These are phyloP conservation scores for Cephus cinctus DNA, from an alignment of 1,140 invertebrate species.

Conservation along the genomic window DNA sequence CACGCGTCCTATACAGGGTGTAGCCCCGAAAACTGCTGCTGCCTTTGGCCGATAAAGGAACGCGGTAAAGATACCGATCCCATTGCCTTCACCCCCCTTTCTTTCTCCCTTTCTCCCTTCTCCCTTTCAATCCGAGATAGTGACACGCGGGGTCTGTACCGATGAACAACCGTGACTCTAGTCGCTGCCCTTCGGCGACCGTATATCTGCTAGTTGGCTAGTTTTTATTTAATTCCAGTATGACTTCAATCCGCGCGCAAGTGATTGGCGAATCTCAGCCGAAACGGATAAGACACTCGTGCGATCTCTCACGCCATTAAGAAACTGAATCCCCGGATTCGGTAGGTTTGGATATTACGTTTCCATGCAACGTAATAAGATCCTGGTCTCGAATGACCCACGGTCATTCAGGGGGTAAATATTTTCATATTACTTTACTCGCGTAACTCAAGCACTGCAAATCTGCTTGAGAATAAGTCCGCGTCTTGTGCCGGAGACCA, in stretches of 20 bases:
- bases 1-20: constrained; percentile 44
- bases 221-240: background rate
- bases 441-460: constrained; percentile 47
- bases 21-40: constrained; percentile 37
- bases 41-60: constrained; percentile 50
- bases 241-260: background rate
- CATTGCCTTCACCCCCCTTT: no score
- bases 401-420: constrained; percentile 43
- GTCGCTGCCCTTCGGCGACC: background rate
- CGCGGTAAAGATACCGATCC: constrained; percentile 45
- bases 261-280: background rate
- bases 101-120: no score
- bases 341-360: constrained; percentile 42
- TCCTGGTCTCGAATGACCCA: constrained; percentile 50
- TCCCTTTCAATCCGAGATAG: no score
- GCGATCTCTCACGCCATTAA: no score
- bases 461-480: constrained; percentile 24
- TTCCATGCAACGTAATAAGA: constrained; percentile 45
- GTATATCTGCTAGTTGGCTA: background rate
- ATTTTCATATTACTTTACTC: constrained; percentile 53
- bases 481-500: no score
- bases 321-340: constrained; percentile 29
- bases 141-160: no score
- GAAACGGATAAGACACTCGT: background rate
- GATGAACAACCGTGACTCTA: background rate